Evolutionary conservation across 2,888 invertebrate genomes (phyloP).

Genomic region (Cryptophagus acutangulus): DNA sequence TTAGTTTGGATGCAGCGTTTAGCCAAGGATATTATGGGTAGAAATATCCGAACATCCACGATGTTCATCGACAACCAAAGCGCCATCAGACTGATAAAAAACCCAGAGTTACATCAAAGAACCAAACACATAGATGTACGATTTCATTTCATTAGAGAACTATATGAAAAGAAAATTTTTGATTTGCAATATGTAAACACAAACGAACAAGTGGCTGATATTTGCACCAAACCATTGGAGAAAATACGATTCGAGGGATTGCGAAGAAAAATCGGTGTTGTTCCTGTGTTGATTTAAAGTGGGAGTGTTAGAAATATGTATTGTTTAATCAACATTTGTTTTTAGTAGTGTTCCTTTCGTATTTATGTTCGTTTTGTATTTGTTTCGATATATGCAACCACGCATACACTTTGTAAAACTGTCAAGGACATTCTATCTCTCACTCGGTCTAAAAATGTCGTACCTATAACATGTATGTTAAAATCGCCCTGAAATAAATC

Average conservation of each 20-base stretch:
- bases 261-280: no score
- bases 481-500: no score
- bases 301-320: no score
- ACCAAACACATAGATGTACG: constrained; percentile 21
- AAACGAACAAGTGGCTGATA: not conserved
- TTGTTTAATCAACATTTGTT: no score
- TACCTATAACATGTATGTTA: no score
- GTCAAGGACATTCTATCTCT: no score
- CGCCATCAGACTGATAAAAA: constrained; percentile 20
- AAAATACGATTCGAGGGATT: constrained; percentile 1
- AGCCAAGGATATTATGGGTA: constrained; percentile 6
- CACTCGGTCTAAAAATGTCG: no score
- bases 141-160: constrained; percentile 20
- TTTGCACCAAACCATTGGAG: not conserved
- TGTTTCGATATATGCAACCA: no score
- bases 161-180: constrained; percentile 10
- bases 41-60: not conserved
- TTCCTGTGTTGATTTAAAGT: no score
- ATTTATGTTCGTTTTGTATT: no score
- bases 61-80: constrained; percentile 17
- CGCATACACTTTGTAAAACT: no score
- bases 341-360: no score
- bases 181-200: constrained; percentile 7
- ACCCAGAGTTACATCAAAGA: constrained; percentile 16
- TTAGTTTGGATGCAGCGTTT: constrained; percentile 22